Conservation (phyloP, 2,888 invertebrate species). For the Malacosoma neustria region DNA sequence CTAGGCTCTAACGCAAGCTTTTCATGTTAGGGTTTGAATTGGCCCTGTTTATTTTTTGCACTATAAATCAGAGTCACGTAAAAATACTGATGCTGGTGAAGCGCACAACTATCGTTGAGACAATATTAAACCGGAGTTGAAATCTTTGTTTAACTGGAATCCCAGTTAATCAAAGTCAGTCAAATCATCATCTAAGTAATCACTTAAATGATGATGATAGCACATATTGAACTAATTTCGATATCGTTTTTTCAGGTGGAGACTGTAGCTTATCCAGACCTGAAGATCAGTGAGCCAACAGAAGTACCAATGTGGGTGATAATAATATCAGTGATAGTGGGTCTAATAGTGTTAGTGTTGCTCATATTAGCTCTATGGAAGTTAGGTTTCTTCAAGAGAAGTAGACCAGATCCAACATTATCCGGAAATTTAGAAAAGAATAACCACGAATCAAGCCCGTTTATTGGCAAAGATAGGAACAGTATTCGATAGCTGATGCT, state of each 20-base stretch:
- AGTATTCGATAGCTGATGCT: slow-evolving; percentile 57
- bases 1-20: no score
- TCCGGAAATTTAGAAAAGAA: slow-evolving; percentile 87
- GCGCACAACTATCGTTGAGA: no score
- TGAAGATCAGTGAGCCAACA: slow-evolving; percentile 82
- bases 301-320: slow-evolving; percentile 92
- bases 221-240: no score
- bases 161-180: no score
- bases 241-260: slow-evolving; percentile 83
- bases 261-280: slow-evolving; percentile 89
- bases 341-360: slow-evolving; percentile 86
- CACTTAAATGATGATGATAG: no score
- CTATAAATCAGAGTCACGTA: no score
- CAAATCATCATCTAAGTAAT: no score
- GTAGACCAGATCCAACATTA: slow-evolving; percentile 87
- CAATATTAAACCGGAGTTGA: no score
- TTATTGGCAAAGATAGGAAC: slow-evolving; percentile 62
- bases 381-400: slow-evolving; percentile 92
- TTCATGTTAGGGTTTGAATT: no score
- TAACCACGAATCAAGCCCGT: slow-evolving; percentile 80
- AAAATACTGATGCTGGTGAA: no score
- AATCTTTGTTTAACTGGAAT: no score
- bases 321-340: slow-evolving; percentile 87
- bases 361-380: slow-evolving; percentile 89
- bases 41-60: no score